Base-by-base conservation (phyloP, 2,113 vertebrate species). In the Donacobius atricapilla region DNA sequence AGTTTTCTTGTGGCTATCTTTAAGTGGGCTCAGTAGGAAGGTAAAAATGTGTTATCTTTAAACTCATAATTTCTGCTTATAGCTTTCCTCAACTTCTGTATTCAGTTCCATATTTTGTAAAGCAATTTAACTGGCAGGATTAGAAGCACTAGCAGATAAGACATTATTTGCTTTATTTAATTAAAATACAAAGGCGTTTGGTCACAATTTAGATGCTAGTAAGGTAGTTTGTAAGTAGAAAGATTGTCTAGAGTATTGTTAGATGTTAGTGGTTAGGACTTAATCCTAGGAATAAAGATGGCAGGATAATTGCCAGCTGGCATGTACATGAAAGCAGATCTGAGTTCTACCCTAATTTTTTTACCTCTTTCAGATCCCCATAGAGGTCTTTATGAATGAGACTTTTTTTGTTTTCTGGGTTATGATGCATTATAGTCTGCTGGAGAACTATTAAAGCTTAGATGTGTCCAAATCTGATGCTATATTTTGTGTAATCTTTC, bases 341-440 rank as follows among this genome's bases (percentile, higher is more conserved):
- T 48, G 50, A 81, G 31, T 44, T 82, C 25, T 44, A 45, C 24
- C 6, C 6, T 76, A 42, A 33, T 48, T 35, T n/a, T 89, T 86
- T 60, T 79, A 57, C 61, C 48, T 89, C 30, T 83, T 76, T 83
- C 37, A 48, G 13, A 63, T 83, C 13, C 15, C 28, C 19, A 71
- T 45, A 44, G 23, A 71, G 58, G 22, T 75, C 48, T 40, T 31
- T 61, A 40, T 12, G 20, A 39, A 65, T 40, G 21, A 81, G 24
- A 24, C 3, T 18, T 22, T 69, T 84, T 79, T 76, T n/a, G 21
- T 24, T 83, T 80, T 81, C 48, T 72, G 17, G 17, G 8, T 69
- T 71, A n/a, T 0, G 0, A 15, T 63, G 31, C 28, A 27, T 64
- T 72, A 24, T 27, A 51, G 11, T 58, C 35, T 80, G 13, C 51